Evolutionary conservation across 2,888 invertebrate genomes (phyloP), one percentile per base, ranked within the genome.

Genomic region (Hyalella azteca): DNA sequence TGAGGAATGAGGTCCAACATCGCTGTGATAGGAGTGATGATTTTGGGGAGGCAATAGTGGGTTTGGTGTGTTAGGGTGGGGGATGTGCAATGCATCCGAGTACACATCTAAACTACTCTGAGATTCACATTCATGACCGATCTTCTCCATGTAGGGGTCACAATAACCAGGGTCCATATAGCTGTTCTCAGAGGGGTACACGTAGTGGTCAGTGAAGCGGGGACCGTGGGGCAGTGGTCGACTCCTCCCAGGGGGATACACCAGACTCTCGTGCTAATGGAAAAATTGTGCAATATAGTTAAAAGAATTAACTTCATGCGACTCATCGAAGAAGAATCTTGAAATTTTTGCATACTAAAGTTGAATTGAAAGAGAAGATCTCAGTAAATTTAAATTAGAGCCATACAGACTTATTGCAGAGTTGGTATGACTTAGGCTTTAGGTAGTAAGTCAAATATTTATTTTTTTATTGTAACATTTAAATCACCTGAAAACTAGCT

Each of bases 141-240:
- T 15, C 19, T 75, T 75, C 29, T 75, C 41, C 15, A 39, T 75
- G 75, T 75, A 75, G 9, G 75, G 75, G 75, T 75, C 75, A 45
- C 41, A 75, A 45, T 75, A 75, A 11, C 75, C 45, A 13, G 75
- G 40, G 40, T 75, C 75, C 19, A 75, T 22, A 45, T 75, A 75
- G 41, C 40, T 75, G 75, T 75, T 45, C 36, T 75, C 75, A 9
- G 40, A 26, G 2, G 75, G 75, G 45, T 75, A 75, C 41, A 75
- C 45, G 45, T 75, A 75, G 75, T 75, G 36, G 45, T 75, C 75
- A 3, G 75, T 41, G 40, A 45, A 75, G 22, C 40, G 40, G n/a
- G 75, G 45, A 0, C 75, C 75, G 75, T 75, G 75, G 1, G 75
- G 75, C 29, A 75, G 75, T 2, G 75, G 75, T 13, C 75, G 22